Percentiles rank a stretch among this genome's conserved stretches.
phyloP scores from a whole-genome alignment of 2,113 vertebrate genomes.

The Cyphomyrus discorhynchus region DNA sequence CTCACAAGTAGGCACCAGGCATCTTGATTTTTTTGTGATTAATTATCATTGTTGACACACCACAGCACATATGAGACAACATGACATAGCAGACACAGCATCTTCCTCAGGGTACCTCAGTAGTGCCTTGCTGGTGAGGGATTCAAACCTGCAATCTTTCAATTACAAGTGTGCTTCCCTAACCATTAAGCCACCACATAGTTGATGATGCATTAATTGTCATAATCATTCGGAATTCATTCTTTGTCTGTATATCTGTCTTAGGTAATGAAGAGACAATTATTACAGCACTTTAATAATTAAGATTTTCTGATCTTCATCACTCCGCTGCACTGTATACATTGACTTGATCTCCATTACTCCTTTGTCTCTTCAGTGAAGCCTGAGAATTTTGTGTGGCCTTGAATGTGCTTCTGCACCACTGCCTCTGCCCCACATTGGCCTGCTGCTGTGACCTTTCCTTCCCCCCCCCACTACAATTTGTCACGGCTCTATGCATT shows the following conservation, averaged over 20 bases:
- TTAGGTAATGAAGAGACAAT: not conserved
- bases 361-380: not conserved
- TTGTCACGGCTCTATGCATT: not conserved
- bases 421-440: not conserved
- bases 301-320: not conserved
- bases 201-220: not conserved
- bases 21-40: not conserved
- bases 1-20: not conserved
- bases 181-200: too few species aligned
- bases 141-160: too few species aligned
- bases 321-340: not conserved
- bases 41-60: too few species aligned
- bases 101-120: too few species aligned
- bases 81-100: too few species aligned
- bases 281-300: not conserved
- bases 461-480: not conserved
- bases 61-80: too few species aligned
- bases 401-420: not conserved
- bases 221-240: not conserved
- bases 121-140: too few species aligned
- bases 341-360: not conserved
- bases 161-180: too few species aligned
- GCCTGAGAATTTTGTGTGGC: not conserved
- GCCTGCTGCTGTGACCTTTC: not conserved
- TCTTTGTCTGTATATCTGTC: not conserved